A percentile compares a stretch with the other conserved stretches of the same genome.
Evolutionary conservation across 2,113 vertebrate species (phyloP).

Genomic region (Pelusios castaneus): DNA sequence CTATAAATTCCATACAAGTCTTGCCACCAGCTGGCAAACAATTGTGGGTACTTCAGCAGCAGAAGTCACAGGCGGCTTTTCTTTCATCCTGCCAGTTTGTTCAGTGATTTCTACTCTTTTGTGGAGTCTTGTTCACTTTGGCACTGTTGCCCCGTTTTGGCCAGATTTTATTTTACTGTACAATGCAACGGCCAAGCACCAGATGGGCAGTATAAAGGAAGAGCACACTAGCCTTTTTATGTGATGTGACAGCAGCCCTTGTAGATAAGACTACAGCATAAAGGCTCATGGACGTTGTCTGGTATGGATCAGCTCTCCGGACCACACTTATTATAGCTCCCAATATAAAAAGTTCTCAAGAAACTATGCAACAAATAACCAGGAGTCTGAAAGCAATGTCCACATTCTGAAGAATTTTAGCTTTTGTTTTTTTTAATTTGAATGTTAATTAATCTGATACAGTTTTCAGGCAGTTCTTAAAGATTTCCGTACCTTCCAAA

Average conservation of each 20-base stretch:
- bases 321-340: not conserved
- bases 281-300: not conserved
- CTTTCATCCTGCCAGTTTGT: too few relatives aligned
- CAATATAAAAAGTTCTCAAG: not conserved
- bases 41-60: not conserved
- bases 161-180: not conserved
- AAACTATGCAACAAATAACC: not conserved
- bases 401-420: not conserved
- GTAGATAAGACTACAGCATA: not conserved
- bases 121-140: too few relatives aligned
- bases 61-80: not conserved
- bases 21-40: not conserved
- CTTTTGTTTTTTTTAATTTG: not conserved
- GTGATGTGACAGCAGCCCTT: not conserved
- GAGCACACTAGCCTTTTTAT: not conserved
- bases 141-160: too few relatives aligned
- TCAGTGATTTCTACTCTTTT: too few relatives aligned
- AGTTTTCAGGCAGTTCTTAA: too few relatives aligned
- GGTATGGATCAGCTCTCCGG: not conserved
- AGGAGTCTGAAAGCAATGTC: not conserved
- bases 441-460: too few relatives aligned
- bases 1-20: not conserved
- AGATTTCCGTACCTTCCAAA: too few relatives aligned
- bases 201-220: not conserved
- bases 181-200: not conserved